Evolutionary conservation across 2,888 invertebrate species (phyloP), one percentile per base, ranked within the genome.

Genomic region (Vandiemenella viatica): DNA sequence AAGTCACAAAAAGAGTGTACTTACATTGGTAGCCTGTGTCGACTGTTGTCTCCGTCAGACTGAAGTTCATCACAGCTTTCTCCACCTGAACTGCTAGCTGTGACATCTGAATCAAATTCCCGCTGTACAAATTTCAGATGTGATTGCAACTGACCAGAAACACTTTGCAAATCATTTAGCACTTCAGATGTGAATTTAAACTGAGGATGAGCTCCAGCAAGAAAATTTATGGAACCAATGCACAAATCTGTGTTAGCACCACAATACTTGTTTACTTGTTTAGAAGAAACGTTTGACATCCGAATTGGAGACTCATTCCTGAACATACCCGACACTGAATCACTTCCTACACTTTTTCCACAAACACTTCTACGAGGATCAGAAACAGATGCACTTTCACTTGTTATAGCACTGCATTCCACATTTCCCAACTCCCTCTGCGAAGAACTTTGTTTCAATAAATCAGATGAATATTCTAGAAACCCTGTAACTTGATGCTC

Each of bases 51-150:
- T 65, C 79, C 85, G 67, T 83, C 87, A 52, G 71, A 67, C 56
- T 84, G 78, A 69, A 82, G 78, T 65, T 93, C 92, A 70, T 93
- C 92, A 65, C 88, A 88, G 61, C 90, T 91, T 65, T 93, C 93
- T 23, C 89, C 91, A 46, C 91, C 93, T 15, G 92, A 92, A 61
- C 91, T 92, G 53, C 90, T 90, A 15, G 83, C 89, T 1, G 95
- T 95, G 26, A 88, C 91, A 69, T 95, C 93, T 1, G 91, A 90
- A 66, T 95, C 93, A 55, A 89, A 71, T 58, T 80, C 80, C 51
- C 74, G 72, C 62, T 87, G 83, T 49, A 89, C 75, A 54, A 83
- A 71, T 20, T 78, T 73, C 56, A 91, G 66, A 63, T 87, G 84
- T 0, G 80, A 76, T 44, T 77, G 73, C 53, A 92, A 65, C 16